Evolutionary conservation across 2,113 vertebrate genomes (phyloP).

Genomic region (Esox niger): DNA sequence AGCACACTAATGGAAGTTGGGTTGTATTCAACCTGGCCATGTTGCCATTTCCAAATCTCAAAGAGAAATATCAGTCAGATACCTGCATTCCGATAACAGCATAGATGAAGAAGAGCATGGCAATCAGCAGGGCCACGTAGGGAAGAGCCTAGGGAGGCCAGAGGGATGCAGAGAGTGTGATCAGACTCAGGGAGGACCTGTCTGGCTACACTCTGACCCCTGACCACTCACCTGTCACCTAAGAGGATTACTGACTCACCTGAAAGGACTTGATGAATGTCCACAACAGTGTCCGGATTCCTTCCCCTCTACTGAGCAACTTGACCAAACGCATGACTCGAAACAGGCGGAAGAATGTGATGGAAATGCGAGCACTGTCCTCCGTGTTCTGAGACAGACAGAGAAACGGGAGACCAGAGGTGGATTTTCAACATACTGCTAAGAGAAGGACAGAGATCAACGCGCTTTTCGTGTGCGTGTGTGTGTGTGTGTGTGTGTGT

Average conservation of each 20-base stretch:
- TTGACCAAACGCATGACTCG: conserved; percentile 98
- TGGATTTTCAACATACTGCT: conserved; percentile 1
- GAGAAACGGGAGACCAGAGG: conserved; percentile 9
- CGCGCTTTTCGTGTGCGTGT: neutral
- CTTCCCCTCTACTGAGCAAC: conserved; percentile 94
- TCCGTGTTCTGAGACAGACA: conserved; percentile 84
- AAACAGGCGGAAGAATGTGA: conserved; percentile 99
- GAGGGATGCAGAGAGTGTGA: conserved; percentile 7
- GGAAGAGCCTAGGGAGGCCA: conserved; percentile 84
- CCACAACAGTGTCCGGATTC: conserved; percentile 95
- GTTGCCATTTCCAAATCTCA: neutral
- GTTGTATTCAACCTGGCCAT: too few relatives aligned
- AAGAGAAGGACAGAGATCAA: neutral
- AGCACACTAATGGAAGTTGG: too few relatives aligned
- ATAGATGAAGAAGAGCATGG: conserved; percentile 99
- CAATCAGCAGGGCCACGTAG: conserved; percentile 95
- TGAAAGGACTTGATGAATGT: conserved; percentile 99
- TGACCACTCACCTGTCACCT: neutral
- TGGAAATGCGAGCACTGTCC: conserved; percentile 97
- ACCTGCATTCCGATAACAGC: conserved; percentile 99
- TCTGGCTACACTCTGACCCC: neutral
- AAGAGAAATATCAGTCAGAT: conserved; percentile 18
- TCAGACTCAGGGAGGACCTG: neutral
- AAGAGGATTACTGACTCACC: conserved; percentile 69
- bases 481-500: neutral